phyloP scores from a whole-genome alignment of 1,140 invertebrate species.

The Papilio dardanus region DNA sequence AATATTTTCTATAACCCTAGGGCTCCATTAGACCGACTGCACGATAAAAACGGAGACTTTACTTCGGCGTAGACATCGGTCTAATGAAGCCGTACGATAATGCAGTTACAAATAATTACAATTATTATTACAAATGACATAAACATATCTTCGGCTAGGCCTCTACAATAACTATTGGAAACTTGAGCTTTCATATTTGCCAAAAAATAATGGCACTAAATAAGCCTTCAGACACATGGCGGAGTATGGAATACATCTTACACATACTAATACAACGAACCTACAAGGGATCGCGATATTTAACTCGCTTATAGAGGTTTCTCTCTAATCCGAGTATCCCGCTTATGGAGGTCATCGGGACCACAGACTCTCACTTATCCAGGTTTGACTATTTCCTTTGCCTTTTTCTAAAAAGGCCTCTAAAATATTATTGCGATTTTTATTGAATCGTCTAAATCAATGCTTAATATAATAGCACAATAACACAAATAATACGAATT shows the following conservation, averaged over 20 bases:
- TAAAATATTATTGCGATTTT: slow-evolving; percentile 13
- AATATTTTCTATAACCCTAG: slow-evolving; percentile 45
- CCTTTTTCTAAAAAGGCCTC: slow-evolving; percentile 3
- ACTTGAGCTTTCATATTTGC: slow-evolving; percentile 36
- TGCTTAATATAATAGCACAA: not conserved
- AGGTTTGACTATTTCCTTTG: too few species aligned
- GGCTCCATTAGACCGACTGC: too few species aligned
- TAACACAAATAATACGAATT: not conserved
- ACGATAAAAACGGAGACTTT: too few species aligned
- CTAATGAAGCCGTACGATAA: too few species aligned
- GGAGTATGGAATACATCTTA: not conserved
- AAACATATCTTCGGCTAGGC: slow-evolving; percentile 36
- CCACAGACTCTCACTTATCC: too few species aligned
- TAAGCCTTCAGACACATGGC: slow-evolving; percentile 14
- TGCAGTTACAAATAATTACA: too few species aligned
- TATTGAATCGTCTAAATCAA: not conserved
- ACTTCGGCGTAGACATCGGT: too few species aligned
- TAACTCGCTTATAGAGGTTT: too few species aligned
- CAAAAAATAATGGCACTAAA: slow-evolving; percentile 33
- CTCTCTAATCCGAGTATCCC: too few species aligned
- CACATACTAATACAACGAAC: not conserved
- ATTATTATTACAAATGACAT: slow-evolving; percentile 42
- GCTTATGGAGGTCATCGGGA: too few species aligned
- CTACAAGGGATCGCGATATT: too few species aligned
- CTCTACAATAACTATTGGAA: slow-evolving; percentile 36